Evolutionary conservation across 2,113 vertebrate genomes (phyloP), one percentile per base, ranked within the genome.

Genomic region (Solea solea): DNA sequence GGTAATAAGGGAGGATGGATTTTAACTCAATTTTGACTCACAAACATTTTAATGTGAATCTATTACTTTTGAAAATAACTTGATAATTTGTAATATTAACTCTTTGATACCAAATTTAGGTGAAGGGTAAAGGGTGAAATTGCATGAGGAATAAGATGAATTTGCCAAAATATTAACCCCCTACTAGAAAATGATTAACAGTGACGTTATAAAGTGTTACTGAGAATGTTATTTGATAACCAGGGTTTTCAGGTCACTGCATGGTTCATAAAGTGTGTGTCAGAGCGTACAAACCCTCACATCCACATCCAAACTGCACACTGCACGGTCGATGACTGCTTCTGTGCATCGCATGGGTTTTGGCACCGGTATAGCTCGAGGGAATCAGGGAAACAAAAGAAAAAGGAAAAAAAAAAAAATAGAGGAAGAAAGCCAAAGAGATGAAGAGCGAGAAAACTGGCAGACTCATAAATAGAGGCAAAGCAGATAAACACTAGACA

Each of bases 401-500:
- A 82, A 80, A 64, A 4, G 54, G 14, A 69, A 56, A 67, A 82
- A 82, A 67, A 81, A 75, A 64, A 83, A 77, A 69, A 48, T 56
- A 60, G 57, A 41, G 64, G 51, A 80, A 66, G 66, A 55, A 42
- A 71, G 72, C 72, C 72, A 78, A 69, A 63, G 57, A 76, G 55
- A 50, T 44, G 25, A 2, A 61, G 12, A 14, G 57, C 58, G 65
- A 63, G 73, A 54, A 62, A 70, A 69, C 67, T 80, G 76, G 71
- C 69, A 79, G 59, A 55, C 66, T 67, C 69, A 69, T 78, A 46
- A 81, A 81, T 51, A 59, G 71, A 75, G 69, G 51, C 50, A 69
- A 79, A 69, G 64, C 51, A 77, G 69, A 84, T 85, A 76, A 85
- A 87, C 69, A 82, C 7, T 9, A 42, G 58, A 73, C 69, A 77